A percentile compares a stretch with the other conserved stretches of the same genome.
Evolutionary conservation across 2,888 invertebrate species (phyloP).

Genomic region (Augiades crinisus): DNA sequence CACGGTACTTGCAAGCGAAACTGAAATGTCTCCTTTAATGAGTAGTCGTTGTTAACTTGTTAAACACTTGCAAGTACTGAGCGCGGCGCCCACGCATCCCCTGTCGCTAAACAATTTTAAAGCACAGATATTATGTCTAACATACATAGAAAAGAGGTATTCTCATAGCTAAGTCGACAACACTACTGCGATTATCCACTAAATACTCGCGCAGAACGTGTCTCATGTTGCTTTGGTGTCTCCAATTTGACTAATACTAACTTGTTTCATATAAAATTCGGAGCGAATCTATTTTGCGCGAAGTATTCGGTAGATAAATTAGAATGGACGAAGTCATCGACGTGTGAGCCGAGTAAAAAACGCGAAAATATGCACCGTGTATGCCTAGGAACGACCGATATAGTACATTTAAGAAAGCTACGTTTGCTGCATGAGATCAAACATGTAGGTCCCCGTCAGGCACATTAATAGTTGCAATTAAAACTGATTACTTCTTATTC

Average conservation of each 20-base stretch:
- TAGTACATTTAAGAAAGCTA: background rate
- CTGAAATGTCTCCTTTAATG: no score
- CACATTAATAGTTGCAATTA: background rate
- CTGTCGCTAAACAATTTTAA: background rate
- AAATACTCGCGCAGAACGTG: background rate
- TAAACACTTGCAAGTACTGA: background rate
- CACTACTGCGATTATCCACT: background rate
- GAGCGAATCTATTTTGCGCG: no score
- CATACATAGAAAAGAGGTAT: background rate
- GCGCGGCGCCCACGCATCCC: background rate
- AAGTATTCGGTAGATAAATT: background rate
- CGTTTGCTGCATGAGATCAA: conserved; percentile 9
- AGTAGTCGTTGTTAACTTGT: no score
- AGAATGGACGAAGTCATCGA: background rate
- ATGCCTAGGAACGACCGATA: conserved; percentile 1
- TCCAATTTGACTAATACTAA: background rate
- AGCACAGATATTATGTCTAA: background rate
- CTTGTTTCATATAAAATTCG: no score
- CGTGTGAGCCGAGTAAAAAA: no score
- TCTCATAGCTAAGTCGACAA: background rate
- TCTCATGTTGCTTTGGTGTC: background rate
- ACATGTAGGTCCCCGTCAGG: conserved; percentile 5
- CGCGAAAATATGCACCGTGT: background rate
- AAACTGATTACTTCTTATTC: background rate
- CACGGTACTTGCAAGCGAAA: no score